Evolutionary conservation across 2,113 vertebrate genomes (phyloP), one percentile per base, ranked within the genome.

Genomic region (Nycticryphes semicollaris): DNA sequence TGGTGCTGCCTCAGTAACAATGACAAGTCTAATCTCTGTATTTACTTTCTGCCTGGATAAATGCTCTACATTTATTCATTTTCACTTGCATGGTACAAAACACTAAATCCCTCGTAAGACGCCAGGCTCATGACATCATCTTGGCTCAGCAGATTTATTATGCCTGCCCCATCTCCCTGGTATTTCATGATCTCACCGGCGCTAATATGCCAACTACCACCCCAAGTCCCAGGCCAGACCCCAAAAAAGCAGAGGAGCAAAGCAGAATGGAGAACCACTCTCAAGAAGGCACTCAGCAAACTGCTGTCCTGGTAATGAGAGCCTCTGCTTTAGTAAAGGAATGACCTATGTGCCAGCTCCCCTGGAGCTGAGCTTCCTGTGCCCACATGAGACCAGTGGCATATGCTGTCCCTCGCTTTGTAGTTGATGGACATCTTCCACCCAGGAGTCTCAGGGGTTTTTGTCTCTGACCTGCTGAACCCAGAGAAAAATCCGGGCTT

Each of bases 11-110:
- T 93, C 92, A 91, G 87, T 96, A 93, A 97, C 89, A 94, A 94
- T 94, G 96, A 94, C 84, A 95, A 87, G 22, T 88, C 89, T 97
- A 95, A 97, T 96, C 96, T 97, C 95, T 41, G 76, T 94, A 96
- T 95, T 97, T 96, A 90, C 92, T 91, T 97, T 97, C 95, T 88
- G 75, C 45, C 63, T 56, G 56, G 89, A 89, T 78, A 93, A 95
- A 95, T 45, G 79, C 59, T 75, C 94, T 51, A 15, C 82, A 56
- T 84, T 63, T 54, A 62, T 53, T 87, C 73, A 60, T 83, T 96
- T 96, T 95, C 93, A 93, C 95, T 96, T 80, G 94, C 92, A 50
- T 19, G 77, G 95, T 89, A 87, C 84, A 95, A 89, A 97, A 62
- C 70, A 69, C 88, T 95, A 97, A 97, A 97, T 94, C 96, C 93